Conservation (phyloP, 2,888 invertebrate genomes). For the Cephonodes hylas region DNA sequence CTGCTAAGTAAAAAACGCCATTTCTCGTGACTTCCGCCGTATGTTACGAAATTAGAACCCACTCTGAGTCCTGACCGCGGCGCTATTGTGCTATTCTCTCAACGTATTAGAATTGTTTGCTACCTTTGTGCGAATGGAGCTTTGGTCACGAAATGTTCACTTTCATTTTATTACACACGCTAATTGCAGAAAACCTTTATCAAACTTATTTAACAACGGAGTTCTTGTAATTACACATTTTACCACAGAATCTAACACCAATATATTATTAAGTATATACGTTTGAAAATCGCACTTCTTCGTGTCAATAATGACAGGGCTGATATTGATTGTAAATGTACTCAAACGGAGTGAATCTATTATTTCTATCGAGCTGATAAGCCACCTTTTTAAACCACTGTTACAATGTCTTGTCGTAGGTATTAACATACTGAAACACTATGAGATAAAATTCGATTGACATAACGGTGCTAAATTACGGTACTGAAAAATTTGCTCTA, state of each 20-base stretch:
- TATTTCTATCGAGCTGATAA: too few relatives aligned
- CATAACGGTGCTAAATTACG: too few relatives aligned
- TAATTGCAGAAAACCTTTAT: background rate
- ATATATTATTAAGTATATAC: too few relatives aligned
- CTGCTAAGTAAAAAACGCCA: constrained; percentile 13
- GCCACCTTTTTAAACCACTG: too few relatives aligned
- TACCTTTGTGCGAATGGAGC: constrained; percentile 26
- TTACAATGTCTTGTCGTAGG: too few relatives aligned
- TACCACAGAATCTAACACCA: background rate
- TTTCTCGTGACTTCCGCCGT: constrained; percentile 16
- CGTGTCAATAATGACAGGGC: too few relatives aligned
- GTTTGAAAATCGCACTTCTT: too few relatives aligned
- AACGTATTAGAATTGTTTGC: constrained; percentile 30
- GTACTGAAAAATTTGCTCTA: too few relatives aligned
- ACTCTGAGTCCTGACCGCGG: constrained; percentile 29
- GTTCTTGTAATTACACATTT: background rate
- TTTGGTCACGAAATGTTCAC: constrained; percentile 19
- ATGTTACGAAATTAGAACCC: constrained; percentile 23
- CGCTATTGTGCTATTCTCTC: constrained; percentile 30
- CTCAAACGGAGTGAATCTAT: too few relatives aligned
- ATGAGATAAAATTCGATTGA: too few relatives aligned
- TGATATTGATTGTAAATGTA: too few relatives aligned
- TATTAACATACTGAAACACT: too few relatives aligned
- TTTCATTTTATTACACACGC: constrained; percentile 5
- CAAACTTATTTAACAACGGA: background rate